Base-by-base conservation (phyloP, 2,797 vertebrate genomes). In the Phataginus tricuspis region DNA sequence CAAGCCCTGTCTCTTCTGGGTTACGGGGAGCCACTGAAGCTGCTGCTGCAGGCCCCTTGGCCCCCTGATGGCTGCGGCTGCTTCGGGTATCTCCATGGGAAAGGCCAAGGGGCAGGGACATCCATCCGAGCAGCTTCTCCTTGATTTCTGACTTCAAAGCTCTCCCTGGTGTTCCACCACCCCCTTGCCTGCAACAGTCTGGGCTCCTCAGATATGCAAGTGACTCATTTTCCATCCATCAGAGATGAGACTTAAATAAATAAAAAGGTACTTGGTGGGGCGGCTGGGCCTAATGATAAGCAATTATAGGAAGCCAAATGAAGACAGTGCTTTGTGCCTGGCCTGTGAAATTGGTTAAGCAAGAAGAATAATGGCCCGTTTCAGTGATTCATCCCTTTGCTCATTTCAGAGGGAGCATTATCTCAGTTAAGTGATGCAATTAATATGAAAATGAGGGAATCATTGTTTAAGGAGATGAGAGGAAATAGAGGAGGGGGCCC, bases 401-500 rank as follows among this genome's bases (percentile, higher is more conserved):
- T 99, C 98, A 98, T 98, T 99, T 98, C 98, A 98, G 98, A 98
- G 97, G 98, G 97, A 98, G 97, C 98, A 98, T 99, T 98, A 98
- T 98, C 98, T 98, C 98, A 98, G 98, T 98, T 98, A 98, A 98
- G 98, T 99, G 98, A 99, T 98, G 99, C 98, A 99, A 99, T 99
- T 99, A 99, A 99, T 99, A 99, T 99, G 99, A 99, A 99, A 99
- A 99, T 99, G 98, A 99, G 98, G 97, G 98, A 98, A 98, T 98
- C 98, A 98, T 98, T 98, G 98, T 99, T 98, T 99, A 98, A 98
- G 97, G 97, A 98, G 98, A 98, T 98, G 98, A 98, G 97, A 97
- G 98, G 90, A 93, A 96, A 87, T 59, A 42, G 95, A 95, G 98
- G 97, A 98, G 98, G 97, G 98, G 98, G 95, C 96, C 95, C 79